phyloP scores from a whole-genome alignment of 2,113 vertebrate species.

The Gopherus evgoodei region DNA sequence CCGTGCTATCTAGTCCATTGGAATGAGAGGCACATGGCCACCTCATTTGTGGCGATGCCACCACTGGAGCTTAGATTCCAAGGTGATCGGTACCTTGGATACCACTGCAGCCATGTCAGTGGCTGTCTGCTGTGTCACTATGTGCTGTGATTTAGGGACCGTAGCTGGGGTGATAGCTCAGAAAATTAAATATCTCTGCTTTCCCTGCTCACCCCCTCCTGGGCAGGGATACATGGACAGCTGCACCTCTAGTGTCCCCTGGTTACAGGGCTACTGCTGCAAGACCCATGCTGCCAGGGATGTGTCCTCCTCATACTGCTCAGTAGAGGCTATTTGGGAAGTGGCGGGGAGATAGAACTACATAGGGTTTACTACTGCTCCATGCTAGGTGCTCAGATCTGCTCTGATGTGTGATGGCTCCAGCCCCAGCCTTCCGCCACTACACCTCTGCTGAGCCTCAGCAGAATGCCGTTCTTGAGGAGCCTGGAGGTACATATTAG shows the following conservation, averaged over 20 bases:
- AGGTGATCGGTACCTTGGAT: neutral
- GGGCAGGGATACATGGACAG: neutral
- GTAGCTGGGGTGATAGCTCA: neutral
- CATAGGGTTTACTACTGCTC: neutral
- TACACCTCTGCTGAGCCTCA: neutral
- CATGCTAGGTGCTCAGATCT: neutral
- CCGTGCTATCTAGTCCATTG: too few species aligned
- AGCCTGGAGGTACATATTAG: too few species aligned
- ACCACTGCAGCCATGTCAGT: too few species aligned
- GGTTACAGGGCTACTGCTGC: neutral
- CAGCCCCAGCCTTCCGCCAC: neutral
- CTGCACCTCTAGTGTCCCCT: neutral
- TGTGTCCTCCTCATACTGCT: neutral
- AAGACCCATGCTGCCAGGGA: neutral
- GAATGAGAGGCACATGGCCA: neutral
- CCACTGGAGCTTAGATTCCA: neutral
- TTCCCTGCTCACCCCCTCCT: neutral
- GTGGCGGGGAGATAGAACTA: neutral
- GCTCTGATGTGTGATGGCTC: neutral
- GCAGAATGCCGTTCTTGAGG: neutral
- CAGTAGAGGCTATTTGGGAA: neutral
- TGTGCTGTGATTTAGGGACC: too few species aligned
- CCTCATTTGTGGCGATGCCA: neutral
- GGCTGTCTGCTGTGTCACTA: neutral
- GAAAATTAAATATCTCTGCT: neutral